Evolutionary conservation across 64 coral and sea anemone genomes (phyloP), one percentile per base, ranked within the genome.

Genomic region (Stylophora pistillata): DNA sequence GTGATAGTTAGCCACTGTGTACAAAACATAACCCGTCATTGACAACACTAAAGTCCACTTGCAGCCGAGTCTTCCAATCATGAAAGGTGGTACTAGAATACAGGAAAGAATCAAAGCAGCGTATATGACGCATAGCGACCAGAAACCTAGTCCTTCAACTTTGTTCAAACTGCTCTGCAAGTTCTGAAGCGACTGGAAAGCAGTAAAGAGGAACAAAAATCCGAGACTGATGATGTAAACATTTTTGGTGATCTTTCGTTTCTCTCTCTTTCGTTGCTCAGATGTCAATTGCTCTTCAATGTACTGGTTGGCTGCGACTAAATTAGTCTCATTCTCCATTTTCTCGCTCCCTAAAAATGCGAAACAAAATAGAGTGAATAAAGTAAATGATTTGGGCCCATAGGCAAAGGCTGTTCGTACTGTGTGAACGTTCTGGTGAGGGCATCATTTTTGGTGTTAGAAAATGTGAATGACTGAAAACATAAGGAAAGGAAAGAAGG

Each of bases 141-240:
- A 82, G 37, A 99, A 64, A 53, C 97, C 97, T 65, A 99, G 91
- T 15, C 94, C 93, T 30, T 93, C 10, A 73, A 88, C 90, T 12
- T 82, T 78, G 70, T 99, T 99, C 10, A 99, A 87, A 82, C 97
- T 99, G 83, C 97, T 99, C 32, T 99, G 97, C 2, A 99, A 86
- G 23, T 99, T 99, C 54, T 99, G 97, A 77, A 99, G 94, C 15
- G 97, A 99, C 78, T 95, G 93, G 34, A 95, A 99, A 5, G 97
- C 94, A 23, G 93, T 99, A 59, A 99, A 99, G 41, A 99, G 93
- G 10, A 99, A 92, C 4, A 99, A 72, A 68, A 99, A 99, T 0
- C 93, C 93, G 20, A 99, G 81, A 54, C 97, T 99, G 9, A 99
- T 78, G 4, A 95, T 28, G 5, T 93, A 37, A 47, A 99, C 66